A percentile compares a stretch with the other conserved stretches of the same genome.
Evolutionary conservation across 2,888 invertebrate genomes (phyloP).

Genomic region (Drosophila heteroneura): DNA sequence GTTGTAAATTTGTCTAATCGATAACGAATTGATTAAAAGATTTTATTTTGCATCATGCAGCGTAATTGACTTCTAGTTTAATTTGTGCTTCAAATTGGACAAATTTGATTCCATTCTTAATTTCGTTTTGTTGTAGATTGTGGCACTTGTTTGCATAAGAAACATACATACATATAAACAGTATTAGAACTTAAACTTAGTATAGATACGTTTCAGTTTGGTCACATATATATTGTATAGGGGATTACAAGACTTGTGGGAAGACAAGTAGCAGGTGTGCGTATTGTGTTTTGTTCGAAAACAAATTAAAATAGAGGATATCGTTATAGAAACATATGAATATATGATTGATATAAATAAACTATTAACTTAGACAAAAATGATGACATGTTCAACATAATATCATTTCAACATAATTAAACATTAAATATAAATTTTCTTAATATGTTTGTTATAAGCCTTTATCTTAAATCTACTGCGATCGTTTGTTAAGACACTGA

Average conservation of each 20-base stretch:
- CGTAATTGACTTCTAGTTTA: constrained; percentile 61
- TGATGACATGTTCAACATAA: constrained; percentile 78
- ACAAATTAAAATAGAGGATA: constrained; percentile 35
- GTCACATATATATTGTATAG: constrained; percentile 23
- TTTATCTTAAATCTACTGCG: constrained; percentile 42
- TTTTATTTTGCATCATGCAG: constrained; percentile 36
- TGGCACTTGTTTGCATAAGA: constrained; percentile 78
- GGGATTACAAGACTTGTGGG: constrained; percentile 56
- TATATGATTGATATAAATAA: constrained; percentile 7
- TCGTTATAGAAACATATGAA: constrained; percentile 11
- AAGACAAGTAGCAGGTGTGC: constrained; percentile 59
- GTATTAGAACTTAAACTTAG: constrained; percentile 11
- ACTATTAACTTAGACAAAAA: constrained; percentile 48
- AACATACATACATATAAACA: constrained; percentile 36
- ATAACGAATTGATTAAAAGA: constrained; percentile 31
- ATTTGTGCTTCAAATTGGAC: constrained; percentile 44
- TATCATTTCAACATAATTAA: constrained; percentile 68
- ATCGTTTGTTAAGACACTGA: constrained; percentile 69
- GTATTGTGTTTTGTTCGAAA: constrained; percentile 43
- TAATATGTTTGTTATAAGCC: constrained; percentile 15
- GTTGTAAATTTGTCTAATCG: constrained; percentile 59
- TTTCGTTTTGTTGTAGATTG: constrained; percentile 43
- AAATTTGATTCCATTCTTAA: constrained; percentile 23
- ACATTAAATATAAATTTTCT: constrained; percentile 52
- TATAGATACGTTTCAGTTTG: constrained; percentile 2